Evolutionary conservation across 2,797 vertebrate genomes (phyloP).

Genomic region (Coregonus ussuriensis): DNA sequence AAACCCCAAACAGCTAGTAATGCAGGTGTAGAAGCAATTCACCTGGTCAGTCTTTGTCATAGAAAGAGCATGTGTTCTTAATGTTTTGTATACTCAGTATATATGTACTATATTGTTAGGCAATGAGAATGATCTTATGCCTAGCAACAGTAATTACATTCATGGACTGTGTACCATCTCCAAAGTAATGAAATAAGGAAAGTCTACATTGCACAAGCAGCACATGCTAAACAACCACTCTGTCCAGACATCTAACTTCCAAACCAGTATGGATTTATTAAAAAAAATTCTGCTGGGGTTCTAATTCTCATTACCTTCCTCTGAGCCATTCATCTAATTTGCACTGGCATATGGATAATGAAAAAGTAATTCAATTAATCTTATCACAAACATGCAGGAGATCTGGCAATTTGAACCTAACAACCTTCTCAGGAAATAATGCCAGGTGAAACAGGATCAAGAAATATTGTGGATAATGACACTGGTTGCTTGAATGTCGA

Average conservation of each 20-base stretch:
- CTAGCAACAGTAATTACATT: conserved; percentile 21
- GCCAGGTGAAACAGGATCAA: conserved; percentile 29
- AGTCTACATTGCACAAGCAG: conserved; percentile 20
- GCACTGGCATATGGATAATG: background rate
- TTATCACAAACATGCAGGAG: conserved; percentile 21
- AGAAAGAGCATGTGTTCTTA: no score
- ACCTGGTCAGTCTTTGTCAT: no score
- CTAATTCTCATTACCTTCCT: conserved; percentile 19
- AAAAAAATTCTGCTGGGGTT: background rate
- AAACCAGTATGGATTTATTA: background rate
- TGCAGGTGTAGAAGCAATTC: no score
- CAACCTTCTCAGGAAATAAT: conserved; percentile 13
- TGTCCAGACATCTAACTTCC: background rate
- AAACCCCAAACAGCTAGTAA: no score
- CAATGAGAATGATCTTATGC: conserved; percentile 25
- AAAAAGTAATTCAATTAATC: conserved; percentile 31
- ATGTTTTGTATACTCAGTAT: conserved; percentile 12
- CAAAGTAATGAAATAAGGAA: conserved; percentile 15
- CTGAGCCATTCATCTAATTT: conserved; percentile 15
- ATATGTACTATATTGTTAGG: conserved; percentile 6
- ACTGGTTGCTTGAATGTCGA: conserved; percentile 9
- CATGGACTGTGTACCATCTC: conserved; percentile 27
- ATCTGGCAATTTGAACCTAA: conserved; percentile 13
- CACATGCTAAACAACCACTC: background rate
- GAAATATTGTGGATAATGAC: conserved; percentile 3